Percentiles rank a stretch among this genome's conserved stretches.
These are phyloP conservation scores for Physeter macrocephalus DNA, from an alignment of 2,113 vertebrate species.

Conservation along the genomic window DNA sequence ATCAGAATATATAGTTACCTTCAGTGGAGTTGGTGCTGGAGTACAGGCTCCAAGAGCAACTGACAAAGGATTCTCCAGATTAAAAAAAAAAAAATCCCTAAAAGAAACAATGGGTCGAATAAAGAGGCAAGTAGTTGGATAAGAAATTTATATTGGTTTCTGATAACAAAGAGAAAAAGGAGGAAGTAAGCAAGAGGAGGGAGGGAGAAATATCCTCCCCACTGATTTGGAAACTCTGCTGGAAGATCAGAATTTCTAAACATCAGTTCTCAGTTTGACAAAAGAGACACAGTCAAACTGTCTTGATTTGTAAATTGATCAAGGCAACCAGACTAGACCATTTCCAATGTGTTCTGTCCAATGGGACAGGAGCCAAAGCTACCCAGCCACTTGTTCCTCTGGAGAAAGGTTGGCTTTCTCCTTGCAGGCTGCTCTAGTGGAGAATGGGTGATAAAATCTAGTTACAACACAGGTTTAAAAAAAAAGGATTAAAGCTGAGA, in stretches of 20 bases:
- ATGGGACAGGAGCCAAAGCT: not conserved
- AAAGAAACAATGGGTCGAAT: not conserved
- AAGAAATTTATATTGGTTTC: not conserved
- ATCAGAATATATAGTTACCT: conserved; percentile 54
- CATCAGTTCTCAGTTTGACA: not conserved
- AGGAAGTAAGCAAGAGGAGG: not conserved
- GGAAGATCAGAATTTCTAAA: not conserved
- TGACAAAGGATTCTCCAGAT: not conserved
- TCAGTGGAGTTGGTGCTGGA: not conserved
- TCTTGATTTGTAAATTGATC: not conserved
- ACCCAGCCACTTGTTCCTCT: not conserved
- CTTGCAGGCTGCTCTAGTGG: not conserved
- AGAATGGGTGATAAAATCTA: not conserved
- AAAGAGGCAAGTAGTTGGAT: not conserved
- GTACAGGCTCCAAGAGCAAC: not conserved
- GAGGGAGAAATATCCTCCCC: not conserved
- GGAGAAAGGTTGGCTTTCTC: not conserved
- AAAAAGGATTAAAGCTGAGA: not conserved
- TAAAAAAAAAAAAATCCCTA: not conserved
- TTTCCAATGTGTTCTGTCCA: not conserved
- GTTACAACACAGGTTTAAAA: not conserved
- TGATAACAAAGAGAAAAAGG: not conserved
- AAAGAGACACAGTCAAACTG: not conserved
- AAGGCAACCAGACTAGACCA: not conserved
- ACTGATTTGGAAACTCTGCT: not conserved